phyloP scores from a whole-genome alignment of 2,888 invertebrate genomes.

The Philaethria dido region DNA sequence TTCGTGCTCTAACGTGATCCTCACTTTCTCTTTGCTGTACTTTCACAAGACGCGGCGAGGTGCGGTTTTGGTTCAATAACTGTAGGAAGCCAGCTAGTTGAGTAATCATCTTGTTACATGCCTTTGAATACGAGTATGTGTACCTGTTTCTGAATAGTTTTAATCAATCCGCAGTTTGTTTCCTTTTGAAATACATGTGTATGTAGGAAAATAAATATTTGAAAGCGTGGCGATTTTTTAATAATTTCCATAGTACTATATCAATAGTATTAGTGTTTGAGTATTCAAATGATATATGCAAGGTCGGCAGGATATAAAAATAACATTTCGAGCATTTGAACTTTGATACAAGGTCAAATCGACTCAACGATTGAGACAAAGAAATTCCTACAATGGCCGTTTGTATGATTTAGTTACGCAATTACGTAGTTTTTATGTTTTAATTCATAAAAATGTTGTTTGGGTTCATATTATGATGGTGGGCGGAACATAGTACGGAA shows the following conservation, averaged over 20 bases:
- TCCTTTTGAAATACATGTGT: slow-evolving; percentile 6
- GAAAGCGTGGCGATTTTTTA: slow-evolving; percentile 14
- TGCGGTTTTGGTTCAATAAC: slow-evolving; percentile 75
- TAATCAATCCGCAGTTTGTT: slow-evolving; percentile 23
- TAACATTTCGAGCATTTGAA: slow-evolving; percentile 41
- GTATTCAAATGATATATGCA: slow-evolving; percentile 26
- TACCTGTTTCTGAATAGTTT: slow-evolving; percentile 28
- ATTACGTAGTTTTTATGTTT: slow-evolving; percentile 54
- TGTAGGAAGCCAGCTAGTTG: slow-evolving; percentile 54
- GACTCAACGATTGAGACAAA: slow-evolving; percentile 56
- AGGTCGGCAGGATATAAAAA: slow-evolving; percentile 34
- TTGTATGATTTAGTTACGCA: slow-evolving; percentile 64
- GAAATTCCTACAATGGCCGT: slow-evolving; percentile 62
- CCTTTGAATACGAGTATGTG: slow-evolving; percentile 35
- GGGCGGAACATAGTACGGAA: slow-evolving; percentile 60
- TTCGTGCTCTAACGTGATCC: slow-evolving; percentile 67
- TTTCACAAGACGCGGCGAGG: slow-evolving; percentile 76
- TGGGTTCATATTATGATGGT: slow-evolving; percentile 55
- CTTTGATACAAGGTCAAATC: slow-evolving; percentile 41
- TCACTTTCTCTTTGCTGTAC: slow-evolving; percentile 82
- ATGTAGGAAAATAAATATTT: slow-evolving; percentile 22
- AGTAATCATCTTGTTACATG: slow-evolving; percentile 43
- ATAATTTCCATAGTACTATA: not conserved
- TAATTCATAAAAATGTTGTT: slow-evolving; percentile 53
- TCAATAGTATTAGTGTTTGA: not conserved